A percentile compares a stretch with the other conserved stretches of the same genome.
These are phyloP conservation scores for Falco peregrinus DNA, from an alignment of 2,797 vertebrate species.

Conservation along the genomic window DNA sequence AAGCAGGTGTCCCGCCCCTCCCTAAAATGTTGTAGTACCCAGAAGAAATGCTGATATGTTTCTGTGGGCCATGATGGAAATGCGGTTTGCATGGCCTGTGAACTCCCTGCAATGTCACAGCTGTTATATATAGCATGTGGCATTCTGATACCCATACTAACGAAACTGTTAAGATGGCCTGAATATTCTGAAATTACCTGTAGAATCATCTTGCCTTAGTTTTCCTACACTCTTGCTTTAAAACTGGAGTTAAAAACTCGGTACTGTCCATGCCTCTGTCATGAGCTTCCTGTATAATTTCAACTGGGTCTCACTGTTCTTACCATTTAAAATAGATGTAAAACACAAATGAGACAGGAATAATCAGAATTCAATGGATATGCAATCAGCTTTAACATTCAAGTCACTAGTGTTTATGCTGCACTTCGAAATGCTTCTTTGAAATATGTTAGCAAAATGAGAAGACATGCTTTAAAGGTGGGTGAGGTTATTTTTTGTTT, in stretches of 20 bases:
- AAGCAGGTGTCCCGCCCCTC: background rate
- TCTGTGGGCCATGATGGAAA: background rate
- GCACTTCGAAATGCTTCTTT: background rate
- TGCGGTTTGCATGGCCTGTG: background rate
- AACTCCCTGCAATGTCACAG: slow-evolving; percentile 11
- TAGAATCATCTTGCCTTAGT: background rate
- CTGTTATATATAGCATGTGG: slow-evolving; percentile 46
- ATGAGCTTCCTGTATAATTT: background rate
- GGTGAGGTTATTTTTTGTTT: fast-evolving
- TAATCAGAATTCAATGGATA: background rate
- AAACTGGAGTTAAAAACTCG: background rate
- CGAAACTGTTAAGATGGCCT: background rate
- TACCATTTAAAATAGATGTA: background rate
- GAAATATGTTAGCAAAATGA: background rate
- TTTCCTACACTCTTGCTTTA: background rate
- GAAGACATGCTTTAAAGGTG: background rate
- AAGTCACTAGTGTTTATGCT: background rate
- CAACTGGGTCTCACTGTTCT: background rate
- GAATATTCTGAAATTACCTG: background rate
- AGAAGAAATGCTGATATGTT: background rate
- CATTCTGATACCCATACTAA: background rate
- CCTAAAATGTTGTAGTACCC: background rate
- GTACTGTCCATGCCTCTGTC: background rate
- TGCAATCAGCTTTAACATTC: background rate
- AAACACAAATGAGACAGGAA: background rate